Conservation (phyloP, 1,140 invertebrate genomes). For the Drosophila persimilis region DNA sequence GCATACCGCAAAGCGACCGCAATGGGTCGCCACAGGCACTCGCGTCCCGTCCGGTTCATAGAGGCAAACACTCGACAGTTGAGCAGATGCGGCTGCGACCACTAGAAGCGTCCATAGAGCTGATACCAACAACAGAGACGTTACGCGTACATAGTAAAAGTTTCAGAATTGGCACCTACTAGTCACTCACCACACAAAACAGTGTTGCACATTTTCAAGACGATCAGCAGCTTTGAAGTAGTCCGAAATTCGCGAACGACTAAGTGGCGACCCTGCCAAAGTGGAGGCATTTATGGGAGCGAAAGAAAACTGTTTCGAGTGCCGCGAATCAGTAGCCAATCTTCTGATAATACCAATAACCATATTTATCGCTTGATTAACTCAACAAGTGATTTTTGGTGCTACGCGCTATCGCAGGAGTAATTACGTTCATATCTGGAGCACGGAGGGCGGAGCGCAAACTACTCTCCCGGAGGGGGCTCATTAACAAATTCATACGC, state of each 20-base stretch:
- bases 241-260: constrained; percentile 45
- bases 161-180: background rate
- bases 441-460: background rate
- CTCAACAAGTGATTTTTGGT: constrained; percentile 45
- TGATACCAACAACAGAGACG: constrained; percentile 11
- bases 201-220: constrained; percentile 14
- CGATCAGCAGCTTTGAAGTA: constrained; percentile 18
- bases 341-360: constrained; percentile 72
- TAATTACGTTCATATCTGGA: constrained; percentile 52
- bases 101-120: constrained; percentile 3
- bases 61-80: constrained; percentile 39
- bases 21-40: constrained; percentile 42
- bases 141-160: background rate
- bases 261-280: constrained; percentile 30
- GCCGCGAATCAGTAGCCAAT: constrained; percentile 64
- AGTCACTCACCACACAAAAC: constrained; percentile 29
- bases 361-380: constrained; percentile 67
- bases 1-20: constrained; percentile 51
- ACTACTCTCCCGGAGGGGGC: background rate
- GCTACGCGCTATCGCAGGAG: constrained; percentile 40
- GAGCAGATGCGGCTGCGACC: background rate
- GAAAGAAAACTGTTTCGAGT: constrained; percentile 12
- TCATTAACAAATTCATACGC: constrained; percentile 20
- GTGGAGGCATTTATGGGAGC: constrained; percentile 54
- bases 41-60: constrained; percentile 43